Evolutionary conservation across 2,113 vertebrate species (phyloP), one percentile per base, ranked within the genome.

Genomic region (Psettodes erumei): DNA sequence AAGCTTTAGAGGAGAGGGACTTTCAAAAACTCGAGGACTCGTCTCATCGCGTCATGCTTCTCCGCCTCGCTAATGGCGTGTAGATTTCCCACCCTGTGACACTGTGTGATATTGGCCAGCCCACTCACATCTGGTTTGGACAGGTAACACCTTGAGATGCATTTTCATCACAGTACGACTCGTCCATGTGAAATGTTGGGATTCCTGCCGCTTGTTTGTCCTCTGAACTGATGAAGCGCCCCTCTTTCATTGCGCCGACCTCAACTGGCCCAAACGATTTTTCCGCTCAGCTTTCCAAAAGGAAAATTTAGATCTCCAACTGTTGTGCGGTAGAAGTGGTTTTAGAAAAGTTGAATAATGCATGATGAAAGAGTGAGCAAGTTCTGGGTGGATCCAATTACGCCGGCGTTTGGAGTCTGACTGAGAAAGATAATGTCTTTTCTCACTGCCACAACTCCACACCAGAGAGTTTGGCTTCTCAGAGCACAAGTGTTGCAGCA

Each of bases 171-270:
- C n/a, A n/a, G n/a, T n/a, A n/a, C n/a, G n/a, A n/a, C n/a, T n/a
- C n/a, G 1, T 12, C 16, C 11, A 43, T 43, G 40, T 5, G 19
- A 45, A 63, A 53, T 45, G 28, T 45, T 75, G 27, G 40, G 21
- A 28, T 64, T 81, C 68, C 21, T 60, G 32, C 23, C 32, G 56
- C 43, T 42, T 30, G 16, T 80, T 80, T 73, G 60, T 84, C 42
- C 50, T 77, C 33, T 79, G 55, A 71, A 67, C 30, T n/a, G n/a
- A n/a, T n/a, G n/a, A n/a, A n/a, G n/a, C n/a, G n/a, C n/a, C n/a
- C n/a, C n/a, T n/a, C 33, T 58, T 43, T 55, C 10, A 47, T 27
- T 18, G n/a, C n/a, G n/a, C n/a, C n/a, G n/a, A n/a, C n/a, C n/a
- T n/a, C n/a, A n/a, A n/a, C n/a, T n/a, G n/a, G n/a, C n/a, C n/a